Percentiles rank a stretch among this genome's conserved stretches.
Conservation (phyloP, 2,113 vertebrate genomes). For the Ariopsis seemanni region DNA sequence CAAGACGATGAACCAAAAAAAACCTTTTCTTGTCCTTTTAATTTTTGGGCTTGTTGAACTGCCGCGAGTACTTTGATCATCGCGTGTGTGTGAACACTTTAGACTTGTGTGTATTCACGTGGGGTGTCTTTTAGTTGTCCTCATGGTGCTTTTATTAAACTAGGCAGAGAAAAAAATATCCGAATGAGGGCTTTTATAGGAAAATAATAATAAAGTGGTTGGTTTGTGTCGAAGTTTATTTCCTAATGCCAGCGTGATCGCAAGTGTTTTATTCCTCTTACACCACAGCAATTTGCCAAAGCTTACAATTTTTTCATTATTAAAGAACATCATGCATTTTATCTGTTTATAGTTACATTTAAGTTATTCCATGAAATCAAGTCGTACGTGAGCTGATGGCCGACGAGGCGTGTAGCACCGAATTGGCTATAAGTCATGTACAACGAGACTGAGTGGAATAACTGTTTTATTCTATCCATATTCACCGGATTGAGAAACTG, state of each 20-base stretch:
- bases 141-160: background rate
- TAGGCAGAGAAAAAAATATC: too few species aligned
- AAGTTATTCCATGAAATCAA: too few species aligned
- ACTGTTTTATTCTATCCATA: too few species aligned
- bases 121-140: background rate
- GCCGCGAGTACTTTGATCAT: background rate
- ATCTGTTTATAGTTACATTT: background rate
- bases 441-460: too few species aligned
- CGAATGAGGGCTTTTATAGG: background rate
- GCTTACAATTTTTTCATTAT: background rate
- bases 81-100: background rate
- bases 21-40: conserved; percentile 63
- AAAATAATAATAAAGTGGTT: background rate
- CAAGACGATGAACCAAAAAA: conserved; percentile 65
- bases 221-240: background rate
- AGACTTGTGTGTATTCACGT: background rate
- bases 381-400: too few species aligned
- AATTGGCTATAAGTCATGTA: too few species aligned
- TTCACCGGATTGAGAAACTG: too few species aligned
- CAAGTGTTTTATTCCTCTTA: background rate
- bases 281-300: background rate
- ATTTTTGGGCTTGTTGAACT: conserved; percentile 68
- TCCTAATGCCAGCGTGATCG: background rate
- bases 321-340: background rate
- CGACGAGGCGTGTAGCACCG: too few species aligned